Evolutionary conservation across 1,140 invertebrate genomes (phyloP), one percentile per base, ranked within the genome.

Genomic region (Ceratitis capitata): DNA sequence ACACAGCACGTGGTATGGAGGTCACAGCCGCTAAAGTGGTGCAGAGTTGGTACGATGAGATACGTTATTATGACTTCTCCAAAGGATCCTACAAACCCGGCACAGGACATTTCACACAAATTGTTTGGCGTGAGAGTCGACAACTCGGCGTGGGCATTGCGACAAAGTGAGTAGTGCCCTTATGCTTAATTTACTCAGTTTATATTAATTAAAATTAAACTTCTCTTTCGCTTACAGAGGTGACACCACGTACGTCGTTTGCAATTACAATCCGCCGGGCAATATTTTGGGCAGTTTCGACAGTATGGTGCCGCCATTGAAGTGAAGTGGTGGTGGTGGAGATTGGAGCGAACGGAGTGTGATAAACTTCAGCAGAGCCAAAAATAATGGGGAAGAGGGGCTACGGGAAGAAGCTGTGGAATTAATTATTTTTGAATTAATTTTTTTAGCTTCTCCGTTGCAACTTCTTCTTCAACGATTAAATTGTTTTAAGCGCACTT

Each of bases 211-310:
- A 32, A 29, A 47, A 19, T 49, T 56, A 51, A 39, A 49, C 29
- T 53, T 83, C 51, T 61, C 0, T 47, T 26, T 49, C n/a, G 3
- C 39, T 78, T 42, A 29, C 45, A 86, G 85, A 45, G 74, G 61
- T 39, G 61, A 69, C 23, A 53, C 35, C 2, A 86, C 85, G 58
- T 86, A 42, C 35, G 47, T 86, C 0, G 96, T 97, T 0, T 95
- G 95, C 84, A 96, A 96, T 88, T 97, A 97, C 88, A 93, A 94
- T 92, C 96, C 96, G 1, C 93, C 95, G 1, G 96, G 96, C 3
- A 97, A 97, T 90, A 93, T 95, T 82, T 87, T 95, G 1, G 95
- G 95, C 0, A 93, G 93, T 82, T 97, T 95, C 86, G 90, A 91
- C 23, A 93, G 94, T 1, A 96, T 96, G 89, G 95, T 96, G 2